Conservation (phyloP, 2,797 vertebrate species). For the Bradypus variegatus region DNA sequence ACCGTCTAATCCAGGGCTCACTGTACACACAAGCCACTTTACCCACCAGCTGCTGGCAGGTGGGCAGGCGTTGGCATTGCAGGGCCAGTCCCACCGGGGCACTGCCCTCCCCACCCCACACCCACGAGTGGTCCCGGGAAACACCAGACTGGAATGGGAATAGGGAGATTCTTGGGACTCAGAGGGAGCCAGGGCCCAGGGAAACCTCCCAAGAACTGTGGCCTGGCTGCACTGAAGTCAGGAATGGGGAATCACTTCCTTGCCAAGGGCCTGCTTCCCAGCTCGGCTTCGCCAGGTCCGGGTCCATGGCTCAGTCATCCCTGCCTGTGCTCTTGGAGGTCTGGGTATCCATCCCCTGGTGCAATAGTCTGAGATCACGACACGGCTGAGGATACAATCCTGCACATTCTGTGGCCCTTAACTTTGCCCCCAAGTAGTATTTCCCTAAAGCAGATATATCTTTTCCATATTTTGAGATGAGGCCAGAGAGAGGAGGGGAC, state of each 20-base stretch:
- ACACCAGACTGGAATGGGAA: neutral
- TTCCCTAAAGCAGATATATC: neutral
- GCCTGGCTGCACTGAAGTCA: neutral
- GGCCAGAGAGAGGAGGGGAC: neutral
- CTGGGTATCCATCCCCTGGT: neutral
- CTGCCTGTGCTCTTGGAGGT: neutral
- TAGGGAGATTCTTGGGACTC: neutral
- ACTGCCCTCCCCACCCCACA: neutral
- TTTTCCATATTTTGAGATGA: neutral
- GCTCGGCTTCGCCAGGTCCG: neutral
- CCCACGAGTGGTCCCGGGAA: neutral
- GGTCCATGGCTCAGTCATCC: neutral
- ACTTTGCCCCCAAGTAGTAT: neutral
- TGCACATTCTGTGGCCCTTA: neutral
- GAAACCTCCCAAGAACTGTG: neutral
- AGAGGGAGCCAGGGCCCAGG: neutral
- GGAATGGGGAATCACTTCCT: neutral
- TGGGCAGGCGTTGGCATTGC: fast-evolving
- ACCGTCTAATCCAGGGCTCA: conserved; percentile 56
- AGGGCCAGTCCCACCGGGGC: neutral
- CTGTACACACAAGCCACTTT: conserved; percentile 36
- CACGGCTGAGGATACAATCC: neutral
- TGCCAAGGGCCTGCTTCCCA: neutral
- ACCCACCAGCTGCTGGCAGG: conserved; percentile 39
- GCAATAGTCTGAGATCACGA: neutral